A percentile compares a stretch with the other conserved stretches of the same genome.
Conservation (phyloP, 2,113 vertebrate genomes). For the Stegastes partitus region DNA sequence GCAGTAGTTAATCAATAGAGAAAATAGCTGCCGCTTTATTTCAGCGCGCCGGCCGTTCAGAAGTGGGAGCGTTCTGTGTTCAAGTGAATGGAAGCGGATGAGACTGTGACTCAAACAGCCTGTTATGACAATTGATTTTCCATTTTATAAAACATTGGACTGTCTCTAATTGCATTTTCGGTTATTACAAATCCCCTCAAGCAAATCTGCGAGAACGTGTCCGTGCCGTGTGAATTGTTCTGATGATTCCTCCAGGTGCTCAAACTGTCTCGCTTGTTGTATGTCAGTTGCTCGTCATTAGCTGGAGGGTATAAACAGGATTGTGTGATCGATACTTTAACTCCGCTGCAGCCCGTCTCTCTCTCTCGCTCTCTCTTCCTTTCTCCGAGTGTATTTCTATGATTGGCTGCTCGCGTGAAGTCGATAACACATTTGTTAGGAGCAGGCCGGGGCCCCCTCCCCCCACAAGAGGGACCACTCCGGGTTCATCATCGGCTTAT, state of each 20-base stretch:
- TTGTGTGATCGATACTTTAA: conserved; percentile 65
- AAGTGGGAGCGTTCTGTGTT: not conserved
- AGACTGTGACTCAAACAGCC: conserved; percentile 11
- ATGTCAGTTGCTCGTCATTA: conserved; percentile 63
- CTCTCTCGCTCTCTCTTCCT: conserved; percentile 26
- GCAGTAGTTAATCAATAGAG: not conserved
- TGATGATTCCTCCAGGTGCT: conserved; percentile 40
- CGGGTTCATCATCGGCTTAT: conserved; percentile 78
- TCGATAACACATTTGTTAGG: conserved; percentile 78
- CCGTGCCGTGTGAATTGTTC: conserved; percentile 21
- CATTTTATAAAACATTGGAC: conserved; percentile 43
- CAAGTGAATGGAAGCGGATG: conserved; percentile 4
- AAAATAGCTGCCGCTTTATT: conserved; percentile 5
- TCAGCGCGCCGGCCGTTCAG: not conserved
- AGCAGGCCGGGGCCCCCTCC: conserved; percentile 38
- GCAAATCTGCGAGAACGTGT: conserved; percentile 14
- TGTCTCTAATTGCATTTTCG: conserved; percentile 42
- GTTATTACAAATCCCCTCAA: conserved; percentile 10
- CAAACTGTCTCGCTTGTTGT: conserved; percentile 36
- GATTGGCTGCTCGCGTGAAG: conserved; percentile 60
- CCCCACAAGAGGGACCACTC: conserved; percentile 65
- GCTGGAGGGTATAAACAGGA: conserved; percentile 50
- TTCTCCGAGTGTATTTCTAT: conserved; percentile 48
- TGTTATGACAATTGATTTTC: conserved; percentile 63
- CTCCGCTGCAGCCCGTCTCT: conserved; percentile 38